A percentile compares a stretch with the other conserved stretches of the same genome.
Evolutionary conservation across 2,113 vertebrate genomes (phyloP).

Genomic region (Malurus alboscapulatus): DNA sequence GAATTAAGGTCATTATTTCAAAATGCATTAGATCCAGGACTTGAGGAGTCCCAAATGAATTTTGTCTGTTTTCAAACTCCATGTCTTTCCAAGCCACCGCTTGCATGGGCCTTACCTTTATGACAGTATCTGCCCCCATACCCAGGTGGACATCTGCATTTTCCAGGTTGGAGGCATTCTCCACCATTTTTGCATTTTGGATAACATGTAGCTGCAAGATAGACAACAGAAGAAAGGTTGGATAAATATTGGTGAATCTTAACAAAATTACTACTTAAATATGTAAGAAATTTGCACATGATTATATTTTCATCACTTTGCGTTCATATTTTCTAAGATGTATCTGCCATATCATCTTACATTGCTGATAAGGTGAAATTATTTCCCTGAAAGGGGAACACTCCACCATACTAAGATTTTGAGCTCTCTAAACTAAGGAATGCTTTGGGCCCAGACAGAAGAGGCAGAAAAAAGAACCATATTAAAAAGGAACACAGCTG

Average conservation of each 20-base stretch:
- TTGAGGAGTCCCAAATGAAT: neutral
- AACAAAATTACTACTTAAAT: neutral
- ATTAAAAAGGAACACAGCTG: neutral
- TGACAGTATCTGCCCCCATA: slow-evolving; percentile 85
- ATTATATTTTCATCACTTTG: neutral
- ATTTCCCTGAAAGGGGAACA: neutral
- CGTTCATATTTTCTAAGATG: neutral
- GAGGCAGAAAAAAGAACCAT: rapidly evolving
- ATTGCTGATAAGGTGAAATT: neutral
- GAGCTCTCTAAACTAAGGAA: neutral
- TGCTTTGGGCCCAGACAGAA: neutral
- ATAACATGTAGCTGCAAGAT: slow-evolving; percentile 70
- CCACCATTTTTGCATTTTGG: slow-evolving; percentile 89
- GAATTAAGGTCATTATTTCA: neutral
- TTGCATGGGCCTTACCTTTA: slow-evolving; percentile 70
- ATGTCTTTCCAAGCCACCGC: neutral
- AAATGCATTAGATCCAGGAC: neutral
- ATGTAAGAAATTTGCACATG: neutral
- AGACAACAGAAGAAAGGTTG: neutral
- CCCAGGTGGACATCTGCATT: slow-evolving; percentile 82
- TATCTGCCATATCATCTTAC: neutral
- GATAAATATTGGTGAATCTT: neutral
- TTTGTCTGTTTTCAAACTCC: neutral
- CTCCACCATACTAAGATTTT: neutral
- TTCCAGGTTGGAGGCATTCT: slow-evolving; percentile 83